Evolutionary conservation across 2,888 invertebrate species (phyloP), one percentile per base, ranked within the genome.

Genomic region (Hirtodrosophila alboralis): DNA sequence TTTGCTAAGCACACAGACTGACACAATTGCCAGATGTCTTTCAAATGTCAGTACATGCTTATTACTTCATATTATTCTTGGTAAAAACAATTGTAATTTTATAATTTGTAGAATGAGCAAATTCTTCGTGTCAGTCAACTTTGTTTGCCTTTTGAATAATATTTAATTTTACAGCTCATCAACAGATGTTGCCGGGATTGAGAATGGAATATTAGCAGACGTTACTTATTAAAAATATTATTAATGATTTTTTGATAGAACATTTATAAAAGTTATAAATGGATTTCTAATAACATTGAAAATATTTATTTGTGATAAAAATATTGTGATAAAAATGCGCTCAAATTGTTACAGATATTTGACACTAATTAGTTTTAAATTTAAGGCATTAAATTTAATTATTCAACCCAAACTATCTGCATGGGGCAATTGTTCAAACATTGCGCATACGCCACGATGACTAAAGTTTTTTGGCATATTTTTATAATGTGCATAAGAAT

Each of bases 31-130:
- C 57, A 56, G 48, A 37, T 60, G 60, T 53, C 38, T 45, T 36
- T 38, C 67, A 61, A 41, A 38, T 62, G 73, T 73, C 64, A 65
- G 59, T 65, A 68, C 34, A 52, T 51, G 40, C 13, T 48, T 30
- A 44, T 13, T 53, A 48, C 36, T 23, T 8, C 30, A 41, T 14
- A 51, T 28, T 12, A 21, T 41, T 53, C 27, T 34, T 27, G 16
- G 33, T 34, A 53, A 44, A 48, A 44, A 48, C 31, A 57, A 3
- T 64, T 51, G 14, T 12, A 4, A 9, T 13, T 47, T 33, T 43
- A 2, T 4, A 13, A 8, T 14, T n/a, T 36, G 8, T 13, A 7
- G 27, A 12, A 21, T 45, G 10, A 13, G n/a, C n/a, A n/a, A n/a
- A n/a, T n/a, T 6, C 9, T 13, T 7, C 5, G 16, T 44, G 16